A percentile compares a stretch with the other conserved stretches of the same genome.
Evolutionary conservation across 1,140 invertebrate species (phyloP).

Genomic region (Drosophila sp.): DNA sequence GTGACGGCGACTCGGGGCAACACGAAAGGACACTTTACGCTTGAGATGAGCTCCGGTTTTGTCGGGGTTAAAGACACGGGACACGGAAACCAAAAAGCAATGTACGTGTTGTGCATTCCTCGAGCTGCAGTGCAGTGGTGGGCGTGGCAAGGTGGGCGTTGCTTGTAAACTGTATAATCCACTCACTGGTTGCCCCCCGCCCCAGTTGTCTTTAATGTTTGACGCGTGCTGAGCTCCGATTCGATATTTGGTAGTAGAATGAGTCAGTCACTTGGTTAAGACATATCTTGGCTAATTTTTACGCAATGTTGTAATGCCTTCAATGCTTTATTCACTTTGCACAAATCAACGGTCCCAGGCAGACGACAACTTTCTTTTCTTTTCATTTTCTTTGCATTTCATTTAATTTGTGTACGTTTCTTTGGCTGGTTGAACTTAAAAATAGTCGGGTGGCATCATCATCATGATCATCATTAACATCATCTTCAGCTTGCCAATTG

Average conservation of each 20-base stretch:
- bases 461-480: too few species aligned
- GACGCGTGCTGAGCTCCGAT: slow-evolving; percentile 59
- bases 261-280: slow-evolving; percentile 53
- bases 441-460: slow-evolving; percentile 36
- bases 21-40: slow-evolving; percentile 81
- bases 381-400: slow-evolving; percentile 47
- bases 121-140: slow-evolving; percentile 12
- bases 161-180: slow-evolving; percentile 40
- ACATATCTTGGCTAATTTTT: slow-evolving; percentile 45
- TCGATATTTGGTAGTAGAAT: slow-evolving; percentile 18
- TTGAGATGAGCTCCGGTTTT: slow-evolving; percentile 71
- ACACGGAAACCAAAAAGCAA: slow-evolving; percentile 51
- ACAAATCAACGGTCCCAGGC: slow-evolving; percentile 36
- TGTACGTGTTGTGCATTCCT: slow-evolving; percentile 73
- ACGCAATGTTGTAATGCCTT: slow-evolving; percentile 52
- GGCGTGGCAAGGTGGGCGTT: slow-evolving; percentile 10
- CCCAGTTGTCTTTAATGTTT: slow-evolving; percentile 50
- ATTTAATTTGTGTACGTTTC: slow-evolving; percentile 28
- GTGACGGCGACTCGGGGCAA: slow-evolving; percentile 24
- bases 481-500: slow-evolving; percentile 20
- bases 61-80: slow-evolving; percentile 41
- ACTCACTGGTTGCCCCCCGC: slow-evolving; percentile 2
- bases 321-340: slow-evolving; percentile 43
- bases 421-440: slow-evolving; percentile 68
- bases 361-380: slow-evolving; percentile 67